Base-by-base conservation (phyloP, 2,113 vertebrate species). In the Petrocephalus zakoni region DNA sequence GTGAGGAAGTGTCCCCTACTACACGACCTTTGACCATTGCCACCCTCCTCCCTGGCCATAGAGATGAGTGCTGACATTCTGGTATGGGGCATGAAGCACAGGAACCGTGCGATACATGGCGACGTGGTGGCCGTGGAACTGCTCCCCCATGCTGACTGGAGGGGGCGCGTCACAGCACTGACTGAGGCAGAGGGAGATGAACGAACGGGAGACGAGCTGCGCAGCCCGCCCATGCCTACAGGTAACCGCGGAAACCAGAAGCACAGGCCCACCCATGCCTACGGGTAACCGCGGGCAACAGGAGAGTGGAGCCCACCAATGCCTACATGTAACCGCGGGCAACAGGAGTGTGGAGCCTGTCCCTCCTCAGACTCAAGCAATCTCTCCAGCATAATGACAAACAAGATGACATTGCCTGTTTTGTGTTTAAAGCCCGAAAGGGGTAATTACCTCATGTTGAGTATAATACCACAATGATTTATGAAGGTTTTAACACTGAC, bases 71-170 rank as follows among this genome's bases (percentile, higher is more conserved):
- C 94, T 1, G 97, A 97, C 25, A 91, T 99, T 91, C 92, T 99
- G 29, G 94, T 99, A 92, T 94, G 92, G 0, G 97, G 98, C 1
- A 78, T 87, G n/a, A 99, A 96, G 93, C 93, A 96, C 52, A 96
- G 97, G 2, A 99, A 99, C 92, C 93, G 98, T 37, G 97, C 97
- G 0, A 94, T 98, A 90, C 97, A 99, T 0, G 96, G 97, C 2
- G 98, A 99, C 2, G 5, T 93, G 88, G 98, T 99, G 0, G 98
- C 91, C 6, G 96, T 97, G 64, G 97, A 99, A 89, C 55, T 99
- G 87, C 90, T 99, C 19, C 97, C 97, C 0, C 91, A 88, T 86
- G 94, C 89, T 0, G 97, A 99, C 11, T 99, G 98, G 98, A 96
- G 95, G 75, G 97, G 98, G 58, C 96, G 95, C 75, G 95, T 91